Evolutionary conservation across 2,113 vertebrate species (phyloP), one percentile per base, ranked within the genome.

Genomic region (rabbit (Oryctolagus cuniculus)): DNA sequence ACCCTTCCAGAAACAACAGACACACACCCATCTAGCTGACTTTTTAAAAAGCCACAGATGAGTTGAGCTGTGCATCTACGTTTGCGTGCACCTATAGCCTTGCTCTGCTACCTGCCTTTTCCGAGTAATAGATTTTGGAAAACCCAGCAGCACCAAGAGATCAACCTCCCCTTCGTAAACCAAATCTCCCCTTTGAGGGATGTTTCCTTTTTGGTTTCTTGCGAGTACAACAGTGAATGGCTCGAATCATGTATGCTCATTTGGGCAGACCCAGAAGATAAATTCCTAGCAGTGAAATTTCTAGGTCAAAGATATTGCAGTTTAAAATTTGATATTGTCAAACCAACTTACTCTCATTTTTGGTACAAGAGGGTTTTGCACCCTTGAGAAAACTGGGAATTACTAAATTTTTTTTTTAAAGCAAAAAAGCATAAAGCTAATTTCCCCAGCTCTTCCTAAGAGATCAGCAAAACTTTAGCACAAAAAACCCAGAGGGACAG

Each of bases 161-260:
- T 70, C 70, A 38, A 66, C 51, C 51, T 92, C 53, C 29, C 11
- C 49, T 51, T 31, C 2, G 4, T 64, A 66, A 81, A 53, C 11
- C 12, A 44, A 61, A 17, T 69, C 49, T 64, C 77, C 51, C 44
- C 44, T 0, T 8, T 1, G 10, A 92, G 75, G 27, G 19, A 27
- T 27, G 36, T 89, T 44, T 61, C 34, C 63, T 72, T 86, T 94
- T 67, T 15, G 58, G 31, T 34, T 70, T 95, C 53, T 77, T 91
- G 53, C 74, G 66, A 22, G 72, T 77, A 51, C 22, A 72, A 63
- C 22, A 75, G 49, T 77, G 87, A 55, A 61, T 61, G 70, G 31
- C 38, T 22, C 31, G 10, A 10, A 17, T 16, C 3, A 10, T 38
- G 22, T 83, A 29, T 67, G 31, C 84, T 58, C 80, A 19, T 58